These are phyloP conservation scores for Cactoblastis cactorum DNA, from an alignment of 2,888 invertebrate genomes.

Conservation along the genomic window DNA sequence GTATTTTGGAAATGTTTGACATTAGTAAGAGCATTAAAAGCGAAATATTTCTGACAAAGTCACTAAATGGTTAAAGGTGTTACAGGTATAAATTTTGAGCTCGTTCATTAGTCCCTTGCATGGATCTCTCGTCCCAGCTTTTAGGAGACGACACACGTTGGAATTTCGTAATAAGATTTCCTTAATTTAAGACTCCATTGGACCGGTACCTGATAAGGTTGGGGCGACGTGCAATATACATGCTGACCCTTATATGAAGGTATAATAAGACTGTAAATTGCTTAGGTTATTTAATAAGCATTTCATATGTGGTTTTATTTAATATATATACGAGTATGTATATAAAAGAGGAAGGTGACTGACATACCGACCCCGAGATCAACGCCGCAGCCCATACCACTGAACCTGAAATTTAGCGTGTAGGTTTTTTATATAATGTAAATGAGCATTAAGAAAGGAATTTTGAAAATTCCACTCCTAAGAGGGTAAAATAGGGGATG, in stretches of 20 bases:
- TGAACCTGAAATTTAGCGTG: too few species aligned
- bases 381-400: too few species aligned
- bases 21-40: constrained; percentile 46
- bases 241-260: background rate
- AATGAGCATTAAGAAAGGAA: too few species aligned
- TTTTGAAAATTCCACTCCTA: too few species aligned
- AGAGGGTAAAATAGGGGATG: too few species aligned
- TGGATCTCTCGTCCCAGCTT: constrained; percentile 54
- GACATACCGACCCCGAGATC: too few species aligned
- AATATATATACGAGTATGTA: too few species aligned
- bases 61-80: constrained; percentile 66
- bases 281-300: background rate
- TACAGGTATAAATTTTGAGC: constrained; percentile 75
- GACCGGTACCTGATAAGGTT: constrained; percentile 6
- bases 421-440: too few species aligned
- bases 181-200: constrained; percentile 62
- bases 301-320: background rate
- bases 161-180: constrained; percentile 77
- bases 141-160: constrained; percentile 72
- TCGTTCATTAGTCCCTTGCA: constrained; percentile 67
- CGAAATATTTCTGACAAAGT: constrained; percentile 52
- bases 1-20: too few species aligned
- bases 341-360: too few species aligned
- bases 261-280: background rate
- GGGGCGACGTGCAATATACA: background rate